Percentiles rank a stretch among this genome's conserved stretches.
phyloP scores from a whole-genome alignment of 2,888 invertebrate species.

The Hemithea aestivaria region DNA sequence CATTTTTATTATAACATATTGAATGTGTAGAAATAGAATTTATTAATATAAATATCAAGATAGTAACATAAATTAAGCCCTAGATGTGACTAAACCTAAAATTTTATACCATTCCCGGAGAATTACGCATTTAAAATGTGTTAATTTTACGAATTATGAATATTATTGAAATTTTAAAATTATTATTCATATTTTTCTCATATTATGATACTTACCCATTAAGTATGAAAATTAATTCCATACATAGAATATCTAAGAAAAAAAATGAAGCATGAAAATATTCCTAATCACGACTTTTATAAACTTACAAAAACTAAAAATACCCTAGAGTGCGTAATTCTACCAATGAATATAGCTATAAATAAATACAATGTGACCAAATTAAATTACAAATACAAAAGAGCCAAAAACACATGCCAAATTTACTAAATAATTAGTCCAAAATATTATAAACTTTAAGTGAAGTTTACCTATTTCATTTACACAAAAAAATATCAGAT shows the following conservation, averaged over 20 bases:
- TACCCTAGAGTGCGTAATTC: constrained; percentile 51
- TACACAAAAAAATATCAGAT: too few relatives aligned
- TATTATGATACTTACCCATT: too few relatives aligned
- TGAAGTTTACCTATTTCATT: too few relatives aligned
- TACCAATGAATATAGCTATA: constrained; percentile 26
- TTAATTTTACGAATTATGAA: too few relatives aligned
- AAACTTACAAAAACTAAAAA: neutral
- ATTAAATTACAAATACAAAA: constrained; percentile 43
- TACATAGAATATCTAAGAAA: too few relatives aligned
- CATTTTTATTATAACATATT: constrained; percentile 37
- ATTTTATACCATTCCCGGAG: constrained; percentile 52
- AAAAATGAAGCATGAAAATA: too few relatives aligned
- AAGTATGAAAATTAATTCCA: too few relatives aligned
- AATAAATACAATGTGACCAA: constrained; percentile 21
- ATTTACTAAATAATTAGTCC: too few relatives aligned
- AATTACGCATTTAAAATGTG: constrained; percentile 45
- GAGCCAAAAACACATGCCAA: neutral
- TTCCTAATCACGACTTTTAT: neutral
- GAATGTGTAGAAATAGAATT: constrained; percentile 55
- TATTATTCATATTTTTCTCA: too few relatives aligned
- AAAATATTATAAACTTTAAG: too few relatives aligned
- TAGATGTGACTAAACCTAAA: constrained; percentile 46
- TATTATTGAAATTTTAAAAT: too few relatives aligned
- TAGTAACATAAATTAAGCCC: constrained; percentile 38
- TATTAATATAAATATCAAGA: constrained; percentile 45